phyloP scores from a whole-genome alignment of 2,888 invertebrate species.

The Campoplex capitator region DNA sequence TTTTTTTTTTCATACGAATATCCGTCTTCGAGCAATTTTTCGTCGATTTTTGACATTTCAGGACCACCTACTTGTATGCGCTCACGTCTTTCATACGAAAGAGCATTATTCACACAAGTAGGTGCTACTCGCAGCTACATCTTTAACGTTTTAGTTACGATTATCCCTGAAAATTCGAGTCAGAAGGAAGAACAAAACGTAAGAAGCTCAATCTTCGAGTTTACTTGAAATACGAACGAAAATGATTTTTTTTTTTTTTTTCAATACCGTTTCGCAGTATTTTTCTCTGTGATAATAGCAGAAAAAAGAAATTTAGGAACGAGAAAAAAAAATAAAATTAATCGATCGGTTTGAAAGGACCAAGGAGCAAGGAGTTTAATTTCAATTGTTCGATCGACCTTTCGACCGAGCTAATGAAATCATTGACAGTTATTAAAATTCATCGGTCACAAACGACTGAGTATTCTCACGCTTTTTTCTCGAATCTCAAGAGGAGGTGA shows the following conservation, averaged over 20 bases:
- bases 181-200: conserved; percentile 3
- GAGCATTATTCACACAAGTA: conserved; percentile 81
- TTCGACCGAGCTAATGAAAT: neutral
- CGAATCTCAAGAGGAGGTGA: neutral
- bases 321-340: conserved; percentile 25
- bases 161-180: conserved; percentile 4
- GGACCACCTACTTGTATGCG: conserved; percentile 80
- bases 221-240: conserved; percentile 39
- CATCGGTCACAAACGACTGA: conserved; percentile 22
- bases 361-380: neutral
- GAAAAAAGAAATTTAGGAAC: neutral
- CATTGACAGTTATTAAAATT: neutral
- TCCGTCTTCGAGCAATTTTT: neutral
- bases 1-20: neutral
- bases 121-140: conserved; percentile 81
- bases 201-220: neutral
- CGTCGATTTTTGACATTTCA: conserved; percentile 21
- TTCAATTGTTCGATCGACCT: neutral
- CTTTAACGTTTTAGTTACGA: conserved; percentile 74
- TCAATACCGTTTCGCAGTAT: neutral
- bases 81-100: conserved; percentile 70
- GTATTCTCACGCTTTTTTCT: conserved; percentile 10
- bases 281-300: neutral
- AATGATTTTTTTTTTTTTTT: neutral
- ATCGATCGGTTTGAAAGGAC: neutral